Base-by-base conservation (phyloP, 2,797 vertebrate genomes). In the Geotrypetes seraphini region DNA sequence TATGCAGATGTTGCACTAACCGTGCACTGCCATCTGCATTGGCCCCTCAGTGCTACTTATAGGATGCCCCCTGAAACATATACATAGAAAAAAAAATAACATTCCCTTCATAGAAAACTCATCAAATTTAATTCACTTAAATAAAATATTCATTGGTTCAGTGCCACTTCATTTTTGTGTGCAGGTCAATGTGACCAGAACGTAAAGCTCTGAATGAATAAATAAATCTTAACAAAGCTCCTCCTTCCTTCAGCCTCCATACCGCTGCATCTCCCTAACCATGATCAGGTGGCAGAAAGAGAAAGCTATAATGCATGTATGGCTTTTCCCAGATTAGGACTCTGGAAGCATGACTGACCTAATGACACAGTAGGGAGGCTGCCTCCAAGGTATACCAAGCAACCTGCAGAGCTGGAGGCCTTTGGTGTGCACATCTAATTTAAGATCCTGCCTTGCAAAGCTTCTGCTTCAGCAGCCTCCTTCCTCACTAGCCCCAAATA, bases 181-280 rank as follows among this genome's bases (percentile, higher is more conserved):
- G 55, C 42, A 49, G 33, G 30, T 50, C 45, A 56, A 47, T 39
- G 49, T 32, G 36, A 38, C 47, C 63, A 54, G 32, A 50, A 53
- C 45, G 61, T 50, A 50, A 50, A 27, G 57, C 41, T 60, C 32
- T 81, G 78, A 54, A 66, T 69, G 73, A 85, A 83, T 82, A 85
- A 79, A 80, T 79, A 63, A 75, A 61, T 37, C 61, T 63, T 60
- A 59, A 68, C 67, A 65, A 39, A 61, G 36, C 48, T 63, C 69
- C 54, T 50, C 66, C 54, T 43, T 53, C 60, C 57, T 58, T 66
- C 67, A n/a, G n/a, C n/a, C n/a, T n/a, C 44, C 66, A 50, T 53
- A 50, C 64, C 61, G 59, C 39, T 70, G 45, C 41, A 53, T 52
- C 37, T 63, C 62, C 11, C 7, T 64, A 60, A 53, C 49, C 47